Base-by-base conservation (phyloP, 2,797 vertebrate genomes). In the Fundulus diaphanus region DNA sequence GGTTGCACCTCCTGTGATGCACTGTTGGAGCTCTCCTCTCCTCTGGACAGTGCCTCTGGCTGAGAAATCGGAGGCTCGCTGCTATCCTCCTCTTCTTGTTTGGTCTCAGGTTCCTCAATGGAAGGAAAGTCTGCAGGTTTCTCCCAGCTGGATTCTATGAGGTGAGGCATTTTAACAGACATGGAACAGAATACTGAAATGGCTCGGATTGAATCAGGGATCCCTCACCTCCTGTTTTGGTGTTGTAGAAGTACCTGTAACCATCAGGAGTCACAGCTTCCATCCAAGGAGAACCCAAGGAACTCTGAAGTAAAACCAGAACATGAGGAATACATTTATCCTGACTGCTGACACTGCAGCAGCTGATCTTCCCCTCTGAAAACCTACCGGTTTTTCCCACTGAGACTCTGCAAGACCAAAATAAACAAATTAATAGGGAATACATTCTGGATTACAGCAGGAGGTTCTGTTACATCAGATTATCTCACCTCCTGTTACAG, bases 111-210 rank as follows among this genome's bases (percentile, higher is more conserved):
- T 3, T 44, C 81, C 11, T 85, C 80, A 7, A 24, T 48, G 0
- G 82, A 54, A 61, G 91, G 79, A 69, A 94, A 95, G 52, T 92
- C 95, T 63, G 87, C 93, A 0, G 98, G 97, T 85, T 96, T 97
- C 84, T 97, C 97, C 98, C 98, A 99, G 1, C 91, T 97, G 74
- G 98, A 97, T 86, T 97, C 98, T 99, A 82, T 84, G 88, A 57
- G 88, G 31, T 73, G 49, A 77, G 37, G n/a, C 66, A 61, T 1
- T 37, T n/a, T 12, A 80, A 22, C 52, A 46, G n/a, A 56, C 29
- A 5, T 57, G 35, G 22, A n/a, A 65, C 8, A 24, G 18, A 65
- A 6, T 15, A 4, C 13, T n/a, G 24, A 40, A 42, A 42, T 1
- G 7, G 12, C 27, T 12, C 13, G 1, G 24, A 12, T 12, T 42